These are phyloP conservation scores for Kuschelorhynchus macadamiae DNA, from an alignment of 2,888 invertebrate genomes.

Conservation along the genomic window DNA sequence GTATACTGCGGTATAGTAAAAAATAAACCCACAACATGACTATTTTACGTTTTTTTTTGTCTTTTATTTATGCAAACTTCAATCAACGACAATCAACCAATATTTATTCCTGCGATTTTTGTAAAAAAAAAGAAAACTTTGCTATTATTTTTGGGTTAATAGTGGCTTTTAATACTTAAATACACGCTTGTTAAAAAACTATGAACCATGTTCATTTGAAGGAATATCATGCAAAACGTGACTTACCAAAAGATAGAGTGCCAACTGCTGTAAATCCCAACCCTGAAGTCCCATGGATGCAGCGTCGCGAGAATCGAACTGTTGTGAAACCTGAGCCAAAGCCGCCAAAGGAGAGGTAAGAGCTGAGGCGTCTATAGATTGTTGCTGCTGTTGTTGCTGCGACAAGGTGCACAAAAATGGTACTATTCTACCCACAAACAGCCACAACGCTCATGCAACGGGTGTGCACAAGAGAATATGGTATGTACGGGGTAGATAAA, in stretches of 20 bases:
- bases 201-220: slow-evolving; percentile 41
- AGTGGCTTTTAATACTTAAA: too few relatives aligned
- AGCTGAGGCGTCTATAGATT: slow-evolving; percentile 63
- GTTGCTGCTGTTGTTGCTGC: slow-evolving; percentile 56
- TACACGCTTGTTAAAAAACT: too few relatives aligned
- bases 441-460: slow-evolving; percentile 47
- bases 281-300: slow-evolving; percentile 76
- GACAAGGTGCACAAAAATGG: slow-evolving; percentile 45
- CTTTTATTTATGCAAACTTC: too few relatives aligned
- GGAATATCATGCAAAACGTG: slow-evolving; percentile 50
- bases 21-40: too few relatives aligned
- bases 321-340: slow-evolving; percentile 68
- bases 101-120: too few relatives aligned
- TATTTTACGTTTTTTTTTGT: too few relatives aligned
- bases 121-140: too few relatives aligned
- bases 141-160: too few relatives aligned
- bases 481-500: slow-evolving; percentile 54
- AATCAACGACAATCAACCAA: too few relatives aligned
- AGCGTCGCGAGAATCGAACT: slow-evolving; percentile 67
- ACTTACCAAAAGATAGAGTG: slow-evolving; percentile 81
- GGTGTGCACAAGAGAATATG: slow-evolving; percentile 42
- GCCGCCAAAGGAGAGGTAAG: slow-evolving; percentile 68
- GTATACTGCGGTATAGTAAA: too few relatives aligned
- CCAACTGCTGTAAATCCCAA: slow-evolving; percentile 81
- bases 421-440: slow-evolving; percentile 49